Evolutionary conservation across 2,113 vertebrate species (phyloP).

Genomic region (Bubalus kerabau): DNA sequence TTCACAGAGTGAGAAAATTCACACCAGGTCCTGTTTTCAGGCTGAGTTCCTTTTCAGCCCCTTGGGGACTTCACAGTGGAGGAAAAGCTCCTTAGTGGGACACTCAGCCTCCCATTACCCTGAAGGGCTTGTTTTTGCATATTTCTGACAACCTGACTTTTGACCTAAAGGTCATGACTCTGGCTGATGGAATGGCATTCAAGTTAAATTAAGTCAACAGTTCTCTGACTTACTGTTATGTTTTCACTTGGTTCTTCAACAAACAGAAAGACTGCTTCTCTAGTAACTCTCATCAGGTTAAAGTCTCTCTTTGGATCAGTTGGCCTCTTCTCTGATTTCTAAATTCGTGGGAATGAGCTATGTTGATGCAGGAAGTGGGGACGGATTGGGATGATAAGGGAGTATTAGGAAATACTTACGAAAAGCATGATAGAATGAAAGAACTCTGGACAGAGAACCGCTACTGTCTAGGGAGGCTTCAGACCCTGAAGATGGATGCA

Average conservation of each 20-base stretch:
- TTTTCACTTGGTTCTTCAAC: background rate
- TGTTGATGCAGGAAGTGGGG: background rate
- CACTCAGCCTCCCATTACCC: background rate
- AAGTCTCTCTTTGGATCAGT: background rate
- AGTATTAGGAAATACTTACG: background rate
- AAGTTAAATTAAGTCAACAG: slow-evolving; percentile 47
- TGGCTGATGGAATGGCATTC: slow-evolving; percentile 33
- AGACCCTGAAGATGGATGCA: background rate
- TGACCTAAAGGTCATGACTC: slow-evolving; percentile 34
- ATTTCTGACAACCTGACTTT: slow-evolving; percentile 35
- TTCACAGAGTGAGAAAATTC: background rate
- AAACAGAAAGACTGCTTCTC: slow-evolving; percentile 44
- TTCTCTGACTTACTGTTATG: background rate
- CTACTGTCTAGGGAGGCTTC: background rate
- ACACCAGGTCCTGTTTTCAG: background rate
- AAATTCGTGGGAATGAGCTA: background rate
- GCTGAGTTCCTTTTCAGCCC: background rate
- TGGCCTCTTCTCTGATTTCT: slow-evolving; percentile 19
- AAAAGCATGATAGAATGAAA: background rate
- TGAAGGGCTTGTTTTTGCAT: slow-evolving; percentile 19
- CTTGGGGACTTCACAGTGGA: background rate
- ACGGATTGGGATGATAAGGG: background rate
- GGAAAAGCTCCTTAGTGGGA: background rate
- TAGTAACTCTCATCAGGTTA: background rate
- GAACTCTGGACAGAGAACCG: background rate